Base-by-base conservation (phyloP, 2,888 invertebrate genomes). In the Standfussiana lucernea region DNA sequence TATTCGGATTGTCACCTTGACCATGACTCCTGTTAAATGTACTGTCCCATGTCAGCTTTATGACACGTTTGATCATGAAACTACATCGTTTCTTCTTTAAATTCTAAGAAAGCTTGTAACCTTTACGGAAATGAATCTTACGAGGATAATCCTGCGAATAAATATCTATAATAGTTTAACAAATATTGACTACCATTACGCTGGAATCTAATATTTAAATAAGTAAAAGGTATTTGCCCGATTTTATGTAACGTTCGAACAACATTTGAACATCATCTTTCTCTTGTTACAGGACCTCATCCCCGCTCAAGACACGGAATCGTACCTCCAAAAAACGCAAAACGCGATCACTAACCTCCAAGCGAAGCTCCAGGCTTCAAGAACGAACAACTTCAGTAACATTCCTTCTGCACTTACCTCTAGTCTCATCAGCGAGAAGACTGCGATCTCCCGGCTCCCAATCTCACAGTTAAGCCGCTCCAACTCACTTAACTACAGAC, bases 261-360 rank as follows among this genome's bases (percentile, higher is more conserved):
- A 67, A 28, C 62, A 53, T 67, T 47, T n/a, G 61, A 56, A 82
- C 21, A 2, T n/a, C 1, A 42, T 15, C 8, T 37, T 50, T 81
- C 32, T 69, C n/a, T 42, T 94, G 93, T 96, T 95, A 50, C 95
- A 97, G 97, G 97, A 97, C 77, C 93, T 97, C 61, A 96, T 96
- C 65, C 96, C 96, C 40, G 87, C 93, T 0, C 96, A 96, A 91
- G 97, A 97, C 80, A 97, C 97, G 0, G 97, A 97, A 86, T 93
- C 97, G 1, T 97, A 97, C 84, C 93, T 97, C 24, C 94, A 97
- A 56, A 97, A 97, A 88, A 97, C 97, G 1, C 97, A 97, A 89
- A 97, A 97, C 86, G 97, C 97, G 1, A 97, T 97, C 87, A 97
- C 97, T 53, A 97, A 97, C 83, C 94, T 97, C 37, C 97, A 97